Evolutionary conservation across 2,113 vertebrate genomes (phyloP).

Genomic region (Martes martes): DNA sequence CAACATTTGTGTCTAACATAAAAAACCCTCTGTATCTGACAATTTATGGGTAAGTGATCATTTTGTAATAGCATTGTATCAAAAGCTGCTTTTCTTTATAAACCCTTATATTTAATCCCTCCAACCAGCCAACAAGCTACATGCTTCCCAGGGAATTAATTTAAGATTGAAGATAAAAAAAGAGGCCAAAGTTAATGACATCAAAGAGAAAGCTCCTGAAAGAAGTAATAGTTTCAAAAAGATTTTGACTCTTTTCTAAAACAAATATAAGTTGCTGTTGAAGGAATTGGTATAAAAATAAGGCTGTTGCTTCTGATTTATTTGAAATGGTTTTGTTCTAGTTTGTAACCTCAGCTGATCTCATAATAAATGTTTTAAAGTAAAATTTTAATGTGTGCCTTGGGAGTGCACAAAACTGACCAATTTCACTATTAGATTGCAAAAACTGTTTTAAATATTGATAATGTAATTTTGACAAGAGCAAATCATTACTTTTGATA

Average conservation of each 20-base stretch:
- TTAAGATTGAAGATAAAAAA: conserved; percentile 86
- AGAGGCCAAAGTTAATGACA: conserved; percentile 84
- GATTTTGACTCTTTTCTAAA: conserved; percentile 73
- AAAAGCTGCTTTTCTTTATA: conserved; percentile 89
- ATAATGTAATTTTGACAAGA: conserved; percentile 32
- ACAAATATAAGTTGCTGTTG: conserved; percentile 61
- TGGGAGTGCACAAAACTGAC: not conserved
- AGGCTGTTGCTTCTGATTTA: conserved; percentile 58
- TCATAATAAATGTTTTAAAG: conserved; percentile 26
- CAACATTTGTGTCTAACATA: conserved; percentile 76
- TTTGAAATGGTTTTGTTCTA: conserved; percentile 50
- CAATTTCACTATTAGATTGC: conserved; percentile 40
- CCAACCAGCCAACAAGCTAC: conserved; percentile 81
- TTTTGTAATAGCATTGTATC: conserved; percentile 85
- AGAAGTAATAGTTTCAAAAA: conserved; percentile 75
- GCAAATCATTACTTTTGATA: conserved; percentile 30
- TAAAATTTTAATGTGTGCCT: conserved; percentile 30
- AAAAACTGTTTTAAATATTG: conserved; percentile 50
- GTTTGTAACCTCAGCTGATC: conserved; percentile 63
- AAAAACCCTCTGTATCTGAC: conserved; percentile 78
- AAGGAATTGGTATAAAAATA: conserved; percentile 55
- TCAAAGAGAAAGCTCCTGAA: conserved; percentile 75
- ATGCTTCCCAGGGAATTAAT: conserved; percentile 85
- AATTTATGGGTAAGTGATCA: conserved; percentile 87
- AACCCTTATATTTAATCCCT: conserved; percentile 87